Evolutionary conservation across 2,797 vertebrate genomes (phyloP).

Genomic region (Macropodus opercularis): DNA sequence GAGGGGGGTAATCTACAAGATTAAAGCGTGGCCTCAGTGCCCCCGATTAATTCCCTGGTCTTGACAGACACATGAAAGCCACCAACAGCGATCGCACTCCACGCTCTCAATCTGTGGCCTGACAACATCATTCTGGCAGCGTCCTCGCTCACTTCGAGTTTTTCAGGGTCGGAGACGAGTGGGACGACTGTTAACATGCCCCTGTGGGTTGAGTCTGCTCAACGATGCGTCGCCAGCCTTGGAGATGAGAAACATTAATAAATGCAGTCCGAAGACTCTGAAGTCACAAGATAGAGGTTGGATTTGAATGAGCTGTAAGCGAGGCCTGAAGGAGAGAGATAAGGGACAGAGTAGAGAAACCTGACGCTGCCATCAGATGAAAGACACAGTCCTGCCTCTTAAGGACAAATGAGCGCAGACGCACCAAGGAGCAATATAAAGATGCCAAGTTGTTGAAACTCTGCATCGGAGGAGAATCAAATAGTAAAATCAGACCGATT

Average conservation of each 20-base stretch:
- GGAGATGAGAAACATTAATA: constrained; percentile 17
- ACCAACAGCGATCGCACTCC: not conserved
- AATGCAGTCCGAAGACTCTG: constrained; percentile 5
- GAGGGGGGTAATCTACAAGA: constrained; percentile 55
- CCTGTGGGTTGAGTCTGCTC: not conserved
- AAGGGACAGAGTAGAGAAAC: not conserved
- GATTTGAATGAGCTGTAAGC: constrained; percentile 5
- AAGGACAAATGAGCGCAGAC: not conserved
- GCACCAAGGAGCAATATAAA: not conserved
- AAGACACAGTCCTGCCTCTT: not conserved
- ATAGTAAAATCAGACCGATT: not conserved
- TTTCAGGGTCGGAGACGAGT: not conserved
- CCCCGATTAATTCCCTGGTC: constrained; percentile 49
- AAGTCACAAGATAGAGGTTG: not conserved
- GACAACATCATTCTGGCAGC: constrained; percentile 7
- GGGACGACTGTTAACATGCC: constrained; percentile 9
- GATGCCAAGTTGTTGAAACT: not conserved
- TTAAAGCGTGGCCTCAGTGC: constrained; percentile 48
- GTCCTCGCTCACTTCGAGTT: not conserved
- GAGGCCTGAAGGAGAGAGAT: not conserved
- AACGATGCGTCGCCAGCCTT: not conserved
- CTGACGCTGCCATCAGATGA: not conserved
- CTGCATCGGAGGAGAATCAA: not conserved
- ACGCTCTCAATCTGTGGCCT: constrained; percentile 9
- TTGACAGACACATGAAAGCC: constrained; percentile 57